Evolutionary conservation across 2,113 vertebrate genomes (phyloP).

Genomic region (Sula dactylatra): DNA sequence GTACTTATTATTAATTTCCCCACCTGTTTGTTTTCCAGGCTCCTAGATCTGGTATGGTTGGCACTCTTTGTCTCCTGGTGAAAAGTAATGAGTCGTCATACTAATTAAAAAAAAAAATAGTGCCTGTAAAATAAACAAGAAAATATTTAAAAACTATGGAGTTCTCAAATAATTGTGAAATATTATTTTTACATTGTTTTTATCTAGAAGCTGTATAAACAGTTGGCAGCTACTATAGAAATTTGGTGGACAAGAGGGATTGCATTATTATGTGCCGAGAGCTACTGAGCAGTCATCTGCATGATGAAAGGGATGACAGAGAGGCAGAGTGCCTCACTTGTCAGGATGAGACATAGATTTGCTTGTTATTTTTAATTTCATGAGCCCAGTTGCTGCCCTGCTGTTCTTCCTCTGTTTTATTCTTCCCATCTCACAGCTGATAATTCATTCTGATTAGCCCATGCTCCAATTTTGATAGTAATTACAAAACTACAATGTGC

Average conservation of each 20-base stretch:
- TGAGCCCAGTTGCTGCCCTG: neutral
- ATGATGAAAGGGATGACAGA: neutral
- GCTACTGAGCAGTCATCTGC: neutral
- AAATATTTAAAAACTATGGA: neutral
- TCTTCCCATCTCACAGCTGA: neutral
- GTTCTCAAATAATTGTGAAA: neutral
- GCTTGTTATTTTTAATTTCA: neutral
- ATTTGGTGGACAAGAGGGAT: neutral
- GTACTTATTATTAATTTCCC: neutral
- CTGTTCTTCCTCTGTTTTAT: neutral
- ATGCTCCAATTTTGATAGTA: neutral
- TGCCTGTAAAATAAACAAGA: neutral
- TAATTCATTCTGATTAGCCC: neutral
- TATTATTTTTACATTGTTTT: neutral
- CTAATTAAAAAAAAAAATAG: neutral
- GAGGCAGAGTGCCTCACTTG: neutral
- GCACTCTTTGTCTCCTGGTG: neutral
- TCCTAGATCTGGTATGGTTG: neutral
- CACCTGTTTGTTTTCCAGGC: constrained; percentile 19
- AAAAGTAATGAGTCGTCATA: neutral
- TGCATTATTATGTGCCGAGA: neutral
- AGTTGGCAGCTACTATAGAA: neutral
- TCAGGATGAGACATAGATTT: neutral
- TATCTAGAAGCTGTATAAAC: neutral
- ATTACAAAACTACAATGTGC: neutral